Conservation (phyloP, 2,797 vertebrate genomes). For the Otolemur crassicaudatus region DNA sequence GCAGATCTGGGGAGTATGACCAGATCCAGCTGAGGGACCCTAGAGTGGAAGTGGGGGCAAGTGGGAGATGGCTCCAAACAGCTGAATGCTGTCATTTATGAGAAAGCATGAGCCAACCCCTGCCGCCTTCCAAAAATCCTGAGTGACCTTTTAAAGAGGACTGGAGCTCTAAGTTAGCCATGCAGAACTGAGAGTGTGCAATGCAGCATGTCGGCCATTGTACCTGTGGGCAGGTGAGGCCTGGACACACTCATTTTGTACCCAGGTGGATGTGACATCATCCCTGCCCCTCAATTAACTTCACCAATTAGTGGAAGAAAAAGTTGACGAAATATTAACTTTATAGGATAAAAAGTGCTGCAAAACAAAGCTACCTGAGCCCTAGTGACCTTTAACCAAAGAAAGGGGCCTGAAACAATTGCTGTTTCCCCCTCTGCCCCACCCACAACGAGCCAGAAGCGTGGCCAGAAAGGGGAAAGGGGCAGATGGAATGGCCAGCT, state of each 20-base stretch:
- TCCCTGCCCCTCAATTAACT: background rate
- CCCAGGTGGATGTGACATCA: background rate
- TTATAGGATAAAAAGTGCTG: background rate
- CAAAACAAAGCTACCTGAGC: background rate
- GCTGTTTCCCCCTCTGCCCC: background rate
- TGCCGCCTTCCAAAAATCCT: background rate
- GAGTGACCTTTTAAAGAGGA: background rate
- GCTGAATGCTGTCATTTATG: background rate
- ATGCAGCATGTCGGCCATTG: background rate
- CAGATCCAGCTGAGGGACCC: background rate
- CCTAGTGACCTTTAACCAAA: background rate
- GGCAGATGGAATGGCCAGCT: background rate
- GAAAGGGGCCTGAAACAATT: background rate
- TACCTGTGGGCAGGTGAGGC: background rate
- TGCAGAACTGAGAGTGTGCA: background rate
- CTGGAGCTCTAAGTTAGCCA: background rate
- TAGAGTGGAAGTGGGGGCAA: background rate
- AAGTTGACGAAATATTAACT: background rate
- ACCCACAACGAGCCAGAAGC: background rate
- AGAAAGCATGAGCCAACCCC: background rate
- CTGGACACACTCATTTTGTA: background rate
- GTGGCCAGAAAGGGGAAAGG: background rate
- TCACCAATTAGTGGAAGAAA: background rate
- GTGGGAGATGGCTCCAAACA: background rate
- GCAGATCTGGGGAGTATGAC: background rate